Evolutionary conservation across 2,797 vertebrate species (phyloP).

Genomic region (Calcarius lapponicus): DNA sequence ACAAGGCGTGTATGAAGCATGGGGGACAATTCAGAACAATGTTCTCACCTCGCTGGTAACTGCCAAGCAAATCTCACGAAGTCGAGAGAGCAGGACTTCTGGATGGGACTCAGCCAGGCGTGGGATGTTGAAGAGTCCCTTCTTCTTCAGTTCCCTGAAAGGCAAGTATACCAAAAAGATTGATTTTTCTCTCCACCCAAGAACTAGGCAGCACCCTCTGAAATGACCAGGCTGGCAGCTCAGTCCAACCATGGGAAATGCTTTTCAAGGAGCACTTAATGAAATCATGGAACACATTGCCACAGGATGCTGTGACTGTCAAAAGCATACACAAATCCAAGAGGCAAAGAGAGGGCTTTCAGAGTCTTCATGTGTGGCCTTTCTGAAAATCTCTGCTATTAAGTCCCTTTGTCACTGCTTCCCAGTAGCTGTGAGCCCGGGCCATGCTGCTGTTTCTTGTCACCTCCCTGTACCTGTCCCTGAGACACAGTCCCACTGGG

Average conservation of each 20-base stretch:
- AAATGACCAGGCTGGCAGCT: not conserved
- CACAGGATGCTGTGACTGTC: not conserved
- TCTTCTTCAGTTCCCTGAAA: constrained; percentile 73
- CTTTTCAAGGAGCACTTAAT: not conserved
- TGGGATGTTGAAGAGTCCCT: constrained; percentile 67
- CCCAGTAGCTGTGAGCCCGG: no score
- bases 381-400: not conserved
- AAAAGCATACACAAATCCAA: not conserved
- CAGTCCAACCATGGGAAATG: not conserved
- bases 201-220: not conserved
- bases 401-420: not conserved
- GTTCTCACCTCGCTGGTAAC: constrained; percentile 73
- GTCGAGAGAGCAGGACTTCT: constrained; percentile 58
- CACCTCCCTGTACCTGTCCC: no score
- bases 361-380: not conserved
- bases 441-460: no score
- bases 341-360: not conserved
- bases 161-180: not conserved
- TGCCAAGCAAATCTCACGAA: constrained; percentile 68
- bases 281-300: rapidly evolving
- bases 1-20: rapidly evolving
- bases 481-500: no score
- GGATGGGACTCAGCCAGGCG: constrained; percentile 69
- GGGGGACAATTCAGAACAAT: not conserved
- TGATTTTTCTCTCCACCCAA: not conserved